Percentiles rank a stretch among this genome's conserved stretches.
Conservation (phyloP, 1,140 invertebrate species). For the Oncopodura yosiiana region DNA sequence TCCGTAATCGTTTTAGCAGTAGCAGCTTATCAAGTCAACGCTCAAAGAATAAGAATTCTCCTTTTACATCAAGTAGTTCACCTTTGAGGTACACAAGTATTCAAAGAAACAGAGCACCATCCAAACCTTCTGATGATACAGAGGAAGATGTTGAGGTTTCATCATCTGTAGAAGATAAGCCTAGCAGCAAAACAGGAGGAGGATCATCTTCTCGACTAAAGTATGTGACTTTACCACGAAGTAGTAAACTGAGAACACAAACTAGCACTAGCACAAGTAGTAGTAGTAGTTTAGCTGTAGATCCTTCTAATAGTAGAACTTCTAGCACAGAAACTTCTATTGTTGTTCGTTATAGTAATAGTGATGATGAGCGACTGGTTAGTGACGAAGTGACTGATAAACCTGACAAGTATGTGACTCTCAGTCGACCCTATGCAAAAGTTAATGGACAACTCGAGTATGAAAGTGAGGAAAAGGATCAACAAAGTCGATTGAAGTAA, state of each 20-base stretch:
- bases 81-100: constrained; percentile 42
- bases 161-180: not conserved
- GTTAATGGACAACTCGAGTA: constrained; percentile 18
- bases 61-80: not conserved
- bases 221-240: constrained; percentile 35
- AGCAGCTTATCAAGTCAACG: not conserved
- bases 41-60: not conserved
- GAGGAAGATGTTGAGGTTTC: constrained; percentile 22
- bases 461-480: constrained; percentile 18
- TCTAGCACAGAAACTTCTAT: constrained; percentile 32
- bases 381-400: constrained; percentile 11
- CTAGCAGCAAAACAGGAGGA: constrained; percentile 15
- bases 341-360: constrained; percentile 31
- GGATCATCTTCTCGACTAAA: constrained; percentile 38
- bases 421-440: constrained; percentile 34
- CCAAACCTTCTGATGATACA: constrained; percentile 27
- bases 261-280: too few species aligned
- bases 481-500: constrained; percentile 21
- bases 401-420: constrained; percentile 30
- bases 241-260: too few species aligned
- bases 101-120: constrained; percentile 43
- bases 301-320: not conserved
- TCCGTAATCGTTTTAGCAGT: constrained; percentile 35
- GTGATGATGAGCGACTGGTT: not conserved
- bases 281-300: not conserved